Evolutionary conservation across 2,888 invertebrate species (phyloP), one percentile per base, ranked within the genome.

Genomic region (Drosophila antonietae): DNA sequence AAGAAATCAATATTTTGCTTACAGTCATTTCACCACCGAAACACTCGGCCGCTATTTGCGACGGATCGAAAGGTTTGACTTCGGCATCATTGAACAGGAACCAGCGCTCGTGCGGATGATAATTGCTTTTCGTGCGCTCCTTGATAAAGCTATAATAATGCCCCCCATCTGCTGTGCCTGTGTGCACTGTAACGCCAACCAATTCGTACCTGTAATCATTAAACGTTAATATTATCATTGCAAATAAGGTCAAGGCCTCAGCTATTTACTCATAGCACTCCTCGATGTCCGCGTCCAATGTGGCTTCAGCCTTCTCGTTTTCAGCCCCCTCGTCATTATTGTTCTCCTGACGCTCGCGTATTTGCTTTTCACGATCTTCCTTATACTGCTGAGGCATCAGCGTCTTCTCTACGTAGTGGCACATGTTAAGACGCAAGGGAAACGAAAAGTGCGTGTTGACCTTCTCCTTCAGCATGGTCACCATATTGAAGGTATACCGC

Each of bases 1-100:
- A 9, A 12, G 9, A 46, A 12, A 5, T 7, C 2, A 3, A 31
- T 10, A 49, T 31, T 10, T n/a, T 0, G 20, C 83, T 93, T 92
- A 97, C 97, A 61, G 98, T 98, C 97, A 98, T 98, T 94, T 98
- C 98, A 7, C 98, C 98, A 4, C 98, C 98, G 93, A 98, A 98
- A 93, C 98, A 98, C 93, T 98, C 98, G 0, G 97, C 96, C 1
- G 98, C 98, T 68, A 98, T 96, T 93, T 98, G 98, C 86, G 96
- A 97, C 0, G 98, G 97, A 94, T 98, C 98, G 92, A 98, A 98
- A 0, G 97, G 96, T 93, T 98, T 98, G 1, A 98, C 97, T 93
- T 98, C 97, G 0, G 97, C 97, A 92, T 98, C 98, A 91, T 98
- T 98, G 93, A 98, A 98, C 44, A 97, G 93, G 89, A 97, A 95